Evolutionary conservation across 2,797 vertebrate species (phyloP).

Genomic region (Tangara arthus): DNA sequence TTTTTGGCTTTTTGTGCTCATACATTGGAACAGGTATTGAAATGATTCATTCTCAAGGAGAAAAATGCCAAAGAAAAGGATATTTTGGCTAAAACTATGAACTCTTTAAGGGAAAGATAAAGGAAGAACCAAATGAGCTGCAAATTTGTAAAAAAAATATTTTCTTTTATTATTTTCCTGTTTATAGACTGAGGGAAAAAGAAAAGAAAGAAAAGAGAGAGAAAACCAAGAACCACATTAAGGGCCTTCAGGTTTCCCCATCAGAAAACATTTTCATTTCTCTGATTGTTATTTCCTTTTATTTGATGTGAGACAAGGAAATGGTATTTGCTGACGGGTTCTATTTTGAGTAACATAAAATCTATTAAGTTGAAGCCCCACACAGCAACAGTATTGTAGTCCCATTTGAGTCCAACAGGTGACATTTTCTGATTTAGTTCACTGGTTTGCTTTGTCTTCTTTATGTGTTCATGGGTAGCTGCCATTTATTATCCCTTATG

Average conservation of each 20-base stretch:
- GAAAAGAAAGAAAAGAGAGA: too few species aligned
- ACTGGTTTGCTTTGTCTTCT: neutral
- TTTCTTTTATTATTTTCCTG: neutral
- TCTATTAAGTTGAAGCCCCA: neutral
- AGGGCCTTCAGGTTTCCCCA: neutral
- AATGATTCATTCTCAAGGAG: neutral
- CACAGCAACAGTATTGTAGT: neutral
- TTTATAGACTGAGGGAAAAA: neutral
- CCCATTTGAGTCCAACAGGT: neutral
- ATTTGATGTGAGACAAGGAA: neutral
- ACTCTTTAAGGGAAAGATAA: neutral
- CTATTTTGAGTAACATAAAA: neutral
- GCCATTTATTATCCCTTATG: neutral
- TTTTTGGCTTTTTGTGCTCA: rapidly evolving
- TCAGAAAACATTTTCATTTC: neutral
- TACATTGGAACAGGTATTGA: neutral
- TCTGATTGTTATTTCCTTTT: neutral
- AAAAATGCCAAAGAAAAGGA: neutral
- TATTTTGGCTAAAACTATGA: neutral
- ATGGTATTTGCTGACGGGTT: neutral
- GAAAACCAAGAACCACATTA: neutral
- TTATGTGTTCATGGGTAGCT: neutral
- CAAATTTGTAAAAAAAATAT: neutral
- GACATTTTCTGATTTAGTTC: neutral
- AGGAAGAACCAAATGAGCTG: neutral